These are phyloP conservation scores for Seriola rivoliana DNA, from an alignment of 2,113 vertebrate species.

Conservation along the genomic window DNA sequence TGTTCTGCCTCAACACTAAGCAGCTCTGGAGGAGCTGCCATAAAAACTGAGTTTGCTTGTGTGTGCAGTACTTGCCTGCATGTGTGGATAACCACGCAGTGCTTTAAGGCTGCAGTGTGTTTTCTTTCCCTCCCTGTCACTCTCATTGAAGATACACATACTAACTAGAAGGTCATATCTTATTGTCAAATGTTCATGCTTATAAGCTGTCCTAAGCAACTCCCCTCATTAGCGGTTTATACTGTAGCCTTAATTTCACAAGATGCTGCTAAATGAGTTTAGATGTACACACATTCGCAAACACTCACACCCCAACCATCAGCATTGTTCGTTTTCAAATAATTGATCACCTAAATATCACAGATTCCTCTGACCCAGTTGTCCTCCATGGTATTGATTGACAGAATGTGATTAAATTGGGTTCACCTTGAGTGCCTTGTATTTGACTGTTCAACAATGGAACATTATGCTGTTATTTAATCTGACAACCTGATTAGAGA, in stretches of 20 bases:
- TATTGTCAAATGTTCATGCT: neutral
- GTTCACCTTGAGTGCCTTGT: slow-evolving; percentile 14
- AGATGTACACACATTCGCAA: neutral
- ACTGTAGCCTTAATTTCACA: neutral
- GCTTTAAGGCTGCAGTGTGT: too few species aligned
- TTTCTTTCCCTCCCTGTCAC: neutral
- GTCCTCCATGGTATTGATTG: slow-evolving; percentile 34
- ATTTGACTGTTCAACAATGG: slow-evolving; percentile 5
- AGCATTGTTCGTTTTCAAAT: neutral
- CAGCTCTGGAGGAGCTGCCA: neutral
- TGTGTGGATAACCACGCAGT: neutral
- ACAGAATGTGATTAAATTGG: slow-evolving; percentile 43
- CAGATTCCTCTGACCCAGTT: slow-evolving; percentile 40
- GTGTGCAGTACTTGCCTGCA: neutral
- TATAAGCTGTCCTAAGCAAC: neutral
- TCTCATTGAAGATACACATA: neutral
- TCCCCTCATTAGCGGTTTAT: neutral
- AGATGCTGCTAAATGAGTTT: neutral
- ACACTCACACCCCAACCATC: neutral
- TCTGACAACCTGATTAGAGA: neutral
- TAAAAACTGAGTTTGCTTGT: neutral
- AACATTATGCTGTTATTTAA: slow-evolving; percentile 12
- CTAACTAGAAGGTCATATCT: neutral
- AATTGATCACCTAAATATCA: slow-evolving; percentile 45
- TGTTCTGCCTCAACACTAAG: neutral